These are phyloP conservation scores for Sakesphorus luctuosus DNA, from an alignment of 2,113 vertebrate species.

Conservation along the genomic window DNA sequence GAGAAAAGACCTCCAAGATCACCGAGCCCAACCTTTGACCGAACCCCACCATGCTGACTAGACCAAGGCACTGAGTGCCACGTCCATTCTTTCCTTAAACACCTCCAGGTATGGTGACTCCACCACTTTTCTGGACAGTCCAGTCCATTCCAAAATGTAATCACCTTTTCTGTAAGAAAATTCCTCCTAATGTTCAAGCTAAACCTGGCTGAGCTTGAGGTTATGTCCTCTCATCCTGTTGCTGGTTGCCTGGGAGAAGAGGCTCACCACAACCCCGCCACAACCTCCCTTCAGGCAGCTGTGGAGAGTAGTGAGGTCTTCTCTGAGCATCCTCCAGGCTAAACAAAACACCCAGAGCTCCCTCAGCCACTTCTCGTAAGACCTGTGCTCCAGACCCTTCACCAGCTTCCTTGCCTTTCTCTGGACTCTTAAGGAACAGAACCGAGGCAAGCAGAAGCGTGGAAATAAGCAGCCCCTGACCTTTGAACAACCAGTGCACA, in stretches of 20 bases:
- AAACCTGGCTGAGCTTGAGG: neutral
- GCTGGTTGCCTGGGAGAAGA: neutral
- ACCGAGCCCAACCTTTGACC: neutral
- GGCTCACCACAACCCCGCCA: no score
- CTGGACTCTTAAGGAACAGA: neutral
- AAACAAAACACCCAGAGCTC: neutral
- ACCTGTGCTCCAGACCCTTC: neutral
- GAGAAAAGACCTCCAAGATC: neutral
- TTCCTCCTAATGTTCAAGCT: neutral
- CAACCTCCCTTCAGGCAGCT: neutral
- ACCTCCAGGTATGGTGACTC: neutral
- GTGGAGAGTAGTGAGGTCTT: no score
- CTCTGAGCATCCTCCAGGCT: neutral
- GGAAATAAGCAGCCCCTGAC: accelerated
- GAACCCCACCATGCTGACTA: neutral
- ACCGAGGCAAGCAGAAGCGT: neutral
- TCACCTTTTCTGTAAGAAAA: neutral
- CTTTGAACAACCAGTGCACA: accelerated
- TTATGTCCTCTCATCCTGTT: neutral
- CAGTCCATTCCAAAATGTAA: no score
- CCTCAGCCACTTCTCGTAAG: neutral
- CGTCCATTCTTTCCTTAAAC: neutral
- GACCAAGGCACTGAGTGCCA: neutral
- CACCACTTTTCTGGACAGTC: neutral
- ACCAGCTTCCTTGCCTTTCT: neutral